These are phyloP conservation scores for Cyclina sinensis DNA, from an alignment of 1,140 invertebrate genomes.

Conservation along the genomic window DNA sequence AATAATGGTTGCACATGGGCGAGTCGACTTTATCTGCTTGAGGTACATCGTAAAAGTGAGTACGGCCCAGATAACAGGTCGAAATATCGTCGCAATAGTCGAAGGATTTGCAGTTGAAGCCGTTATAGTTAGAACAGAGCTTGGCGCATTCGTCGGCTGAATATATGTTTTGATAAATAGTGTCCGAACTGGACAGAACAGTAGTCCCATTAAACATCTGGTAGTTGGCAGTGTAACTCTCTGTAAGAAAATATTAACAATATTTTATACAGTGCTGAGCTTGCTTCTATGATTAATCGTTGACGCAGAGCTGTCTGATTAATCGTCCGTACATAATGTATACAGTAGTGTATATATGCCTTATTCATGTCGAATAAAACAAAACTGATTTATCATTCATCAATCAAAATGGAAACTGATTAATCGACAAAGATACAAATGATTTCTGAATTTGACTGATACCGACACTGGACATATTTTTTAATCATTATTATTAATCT, in stretches of 20 bases:
- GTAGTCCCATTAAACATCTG: conserved; percentile 74
- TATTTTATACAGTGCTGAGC: too few species aligned
- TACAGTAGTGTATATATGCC: too few species aligned
- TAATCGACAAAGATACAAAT: too few species aligned
- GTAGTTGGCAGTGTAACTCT: conserved; percentile 77
- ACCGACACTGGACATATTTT: too few species aligned
- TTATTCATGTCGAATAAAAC: too few species aligned
- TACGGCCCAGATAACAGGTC: conserved; percentile 78
- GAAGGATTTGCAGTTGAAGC: conserved; percentile 81
- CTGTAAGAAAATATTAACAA: conserved; percentile 67
- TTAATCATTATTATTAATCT: too few species aligned
- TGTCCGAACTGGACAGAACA: conserved; percentile 73
- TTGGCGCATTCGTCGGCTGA: conserved; percentile 77
- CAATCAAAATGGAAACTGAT: too few species aligned
- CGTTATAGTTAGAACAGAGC: conserved; percentile 77
- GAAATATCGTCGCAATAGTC: conserved; percentile 79
- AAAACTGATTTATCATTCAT: too few species aligned
- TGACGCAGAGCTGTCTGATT: too few species aligned
- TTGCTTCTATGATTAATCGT: too few species aligned
- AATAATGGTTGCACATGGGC: conserved; percentile 78
- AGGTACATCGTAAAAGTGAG: conserved; percentile 78
- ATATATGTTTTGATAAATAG: conserved; percentile 79
- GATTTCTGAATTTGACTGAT: too few species aligned
- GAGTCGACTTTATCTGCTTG: conserved; percentile 71
- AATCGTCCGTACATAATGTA: too few species aligned